These are phyloP conservation scores for Galeruca laticollis DNA, from an alignment of 2,888 invertebrate genomes.

Conservation along the genomic window DNA sequence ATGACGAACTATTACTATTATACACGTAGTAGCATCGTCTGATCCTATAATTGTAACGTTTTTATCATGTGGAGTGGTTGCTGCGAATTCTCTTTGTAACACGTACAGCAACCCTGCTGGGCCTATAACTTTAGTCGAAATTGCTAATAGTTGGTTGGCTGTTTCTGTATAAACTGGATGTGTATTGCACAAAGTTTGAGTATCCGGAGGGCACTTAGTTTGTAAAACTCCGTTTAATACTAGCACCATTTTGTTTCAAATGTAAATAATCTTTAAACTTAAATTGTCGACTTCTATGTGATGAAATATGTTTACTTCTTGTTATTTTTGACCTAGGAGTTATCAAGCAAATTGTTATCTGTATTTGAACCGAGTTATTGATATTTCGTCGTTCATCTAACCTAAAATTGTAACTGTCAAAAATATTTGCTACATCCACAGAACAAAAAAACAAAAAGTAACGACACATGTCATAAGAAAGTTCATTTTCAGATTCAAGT, in stretches of 20 bases:
- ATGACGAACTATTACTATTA: conserved; percentile 91
- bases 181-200: conserved; percentile 81
- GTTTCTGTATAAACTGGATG: conserved; percentile 90
- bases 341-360: not conserved
- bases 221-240: conserved; percentile 90
- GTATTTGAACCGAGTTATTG: not conserved
- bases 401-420: conserved; percentile 3
- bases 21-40: conserved; percentile 94
- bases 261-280: not conserved
- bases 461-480: too few relatives aligned
- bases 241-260: conserved; percentile 78
- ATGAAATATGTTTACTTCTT: not conserved
- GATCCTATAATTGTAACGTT: conserved; percentile 90
- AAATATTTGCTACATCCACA: not conserved
- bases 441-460: not conserved
- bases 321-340: not conserved
- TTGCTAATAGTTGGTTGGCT: conserved; percentile 82
- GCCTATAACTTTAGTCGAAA: conserved; percentile 83
- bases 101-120: conserved; percentile 90
- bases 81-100: conserved; percentile 90
- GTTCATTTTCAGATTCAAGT: too few relatives aligned
- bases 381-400: not conserved
- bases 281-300: not conserved
- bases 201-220: conserved; percentile 88
- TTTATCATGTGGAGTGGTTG: conserved; percentile 91